Evolutionary conservation across 1,140 invertebrate species (phyloP).

Genomic region (Drosophila fuyamai): DNA sequence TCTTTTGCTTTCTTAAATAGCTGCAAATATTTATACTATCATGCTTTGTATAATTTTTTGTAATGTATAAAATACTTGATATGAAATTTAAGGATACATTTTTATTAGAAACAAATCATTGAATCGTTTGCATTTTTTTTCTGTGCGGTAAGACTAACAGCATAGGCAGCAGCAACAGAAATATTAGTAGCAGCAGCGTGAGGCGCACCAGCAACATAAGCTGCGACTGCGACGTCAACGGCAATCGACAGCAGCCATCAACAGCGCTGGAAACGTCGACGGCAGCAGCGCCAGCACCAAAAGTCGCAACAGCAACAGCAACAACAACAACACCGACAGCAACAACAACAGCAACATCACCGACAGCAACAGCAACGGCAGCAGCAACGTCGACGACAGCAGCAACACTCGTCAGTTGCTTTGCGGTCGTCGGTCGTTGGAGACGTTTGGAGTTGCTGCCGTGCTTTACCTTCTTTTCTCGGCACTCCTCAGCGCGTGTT

Average conservation of each 20-base stretch:
- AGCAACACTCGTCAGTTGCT: conserved; percentile 58
- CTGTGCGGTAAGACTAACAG: conserved; percentile 11
- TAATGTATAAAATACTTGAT: too few species aligned
- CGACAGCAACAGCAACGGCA: conserved; percentile 14
- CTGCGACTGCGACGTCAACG: conserved; percentile 23
- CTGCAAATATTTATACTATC: not conserved
- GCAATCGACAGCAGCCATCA: conserved; percentile 39
- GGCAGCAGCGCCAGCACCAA: conserved; percentile 20
- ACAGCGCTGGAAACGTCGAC: conserved; percentile 24
- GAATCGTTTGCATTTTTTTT: not conserved
- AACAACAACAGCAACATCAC: conserved; percentile 5
- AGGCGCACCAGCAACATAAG: conserved; percentile 26
- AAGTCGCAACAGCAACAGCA: not conserved
- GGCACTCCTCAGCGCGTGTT: conserved; percentile 47
- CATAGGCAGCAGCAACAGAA: conserved; percentile 18
- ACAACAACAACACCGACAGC: conserved; percentile 7
- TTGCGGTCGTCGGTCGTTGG: conserved; percentile 58
- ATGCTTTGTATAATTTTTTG: not conserved
- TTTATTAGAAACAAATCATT: not conserved
- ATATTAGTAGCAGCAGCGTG: conserved; percentile 28
- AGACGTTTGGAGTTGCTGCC: conserved; percentile 32
- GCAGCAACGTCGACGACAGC: conserved; percentile 32
- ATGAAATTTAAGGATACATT: not conserved
- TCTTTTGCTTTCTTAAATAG: too few species aligned
- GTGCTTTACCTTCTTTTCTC: not conserved